Percentiles rank a stretch among this genome's conserved stretches.
Conservation (phyloP, 2,113 vertebrate genomes). For the Gallinago undulata region DNA sequence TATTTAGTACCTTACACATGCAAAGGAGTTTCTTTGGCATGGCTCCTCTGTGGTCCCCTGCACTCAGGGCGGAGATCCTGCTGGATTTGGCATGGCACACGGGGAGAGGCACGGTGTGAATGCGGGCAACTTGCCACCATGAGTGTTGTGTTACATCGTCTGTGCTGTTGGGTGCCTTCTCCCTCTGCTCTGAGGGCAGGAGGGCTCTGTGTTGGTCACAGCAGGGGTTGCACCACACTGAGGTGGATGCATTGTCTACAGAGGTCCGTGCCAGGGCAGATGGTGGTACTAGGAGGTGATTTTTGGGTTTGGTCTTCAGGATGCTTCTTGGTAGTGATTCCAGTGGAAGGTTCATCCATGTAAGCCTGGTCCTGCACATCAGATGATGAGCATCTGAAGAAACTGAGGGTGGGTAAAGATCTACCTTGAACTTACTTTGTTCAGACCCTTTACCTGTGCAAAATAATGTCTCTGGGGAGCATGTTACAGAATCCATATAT, state of each 20-base stretch:
- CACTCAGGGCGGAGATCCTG: fast-evolving
- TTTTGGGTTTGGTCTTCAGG: background rate
- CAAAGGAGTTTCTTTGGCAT: background rate
- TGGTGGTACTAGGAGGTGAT: too few relatives aligned
- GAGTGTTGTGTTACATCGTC: fast-evolving
- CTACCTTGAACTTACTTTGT: background rate
- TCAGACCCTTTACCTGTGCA: background rate
- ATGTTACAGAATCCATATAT: background rate
- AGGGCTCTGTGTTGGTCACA: fast-evolving
- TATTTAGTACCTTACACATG: fast-evolving
- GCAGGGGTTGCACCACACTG: background rate
- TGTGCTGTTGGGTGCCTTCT: background rate
- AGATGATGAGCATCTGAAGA: background rate
- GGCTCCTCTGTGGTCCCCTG: background rate
- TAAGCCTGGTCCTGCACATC: fast-evolving
- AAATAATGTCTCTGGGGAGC: background rate
- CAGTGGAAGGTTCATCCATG: fast-evolving
- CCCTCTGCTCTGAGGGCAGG: fast-evolving
- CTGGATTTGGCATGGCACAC: background rate
- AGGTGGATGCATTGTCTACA: background rate
- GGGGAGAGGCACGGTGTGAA: background rate
- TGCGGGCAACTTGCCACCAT: background rate
- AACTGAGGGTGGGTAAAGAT: background rate
- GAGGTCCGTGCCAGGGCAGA: background rate
- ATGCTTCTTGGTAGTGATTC: background rate